Evolutionary conservation across 2,797 vertebrate genomes (phyloP), one percentile per base, ranked within the genome.

Genomic region (Acrossocheilus fasciatus): DNA sequence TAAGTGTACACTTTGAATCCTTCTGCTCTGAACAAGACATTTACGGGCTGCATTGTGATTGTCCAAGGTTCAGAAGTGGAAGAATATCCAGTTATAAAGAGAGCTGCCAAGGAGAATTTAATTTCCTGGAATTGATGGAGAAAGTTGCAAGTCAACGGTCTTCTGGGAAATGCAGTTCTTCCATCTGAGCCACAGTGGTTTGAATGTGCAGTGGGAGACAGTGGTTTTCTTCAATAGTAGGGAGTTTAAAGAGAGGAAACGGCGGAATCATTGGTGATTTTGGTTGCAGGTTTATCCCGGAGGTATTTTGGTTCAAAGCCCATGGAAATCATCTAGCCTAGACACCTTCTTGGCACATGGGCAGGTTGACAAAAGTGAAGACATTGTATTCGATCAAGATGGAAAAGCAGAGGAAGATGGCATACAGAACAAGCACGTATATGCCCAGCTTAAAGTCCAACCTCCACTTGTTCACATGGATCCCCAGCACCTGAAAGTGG

Each of bases 301-400:
- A 89, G 69, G 80, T 69, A 68, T 77, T 64, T 83, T 54, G 66
- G 59, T 74, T 79, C 68, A n/a, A 57, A 83, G 70, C 50, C 77
- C 23, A 45, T 23, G 66, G 18, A 87, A 30, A 30, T 14, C 12
- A 20, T 41, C 41, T 14, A 47, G 73, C 54, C 78, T 74, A 84
- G 47, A 76, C 66, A 10, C 93, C 93, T 89, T 97, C 97, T 88
- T 92, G 93, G 94, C 98, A 99, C 98, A 98, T 99, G 90, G 98
- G 98, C 91, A 99, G 93, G 96, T 99, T 99, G 96, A 99, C 97
- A 72, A 99, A 99, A 66, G 98, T 99, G 95, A 99, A 99, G 92
- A 99, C 96, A 18, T 99, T 99, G 93, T 97, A 99, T 92, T 99
- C 98, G 77, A 99, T 99, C 95, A 99, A 94, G 92, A 99, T 94